Evolutionary conservation across 2,797 vertebrate species (phyloP).

Genomic region (Manis crassicaudata): DNA sequence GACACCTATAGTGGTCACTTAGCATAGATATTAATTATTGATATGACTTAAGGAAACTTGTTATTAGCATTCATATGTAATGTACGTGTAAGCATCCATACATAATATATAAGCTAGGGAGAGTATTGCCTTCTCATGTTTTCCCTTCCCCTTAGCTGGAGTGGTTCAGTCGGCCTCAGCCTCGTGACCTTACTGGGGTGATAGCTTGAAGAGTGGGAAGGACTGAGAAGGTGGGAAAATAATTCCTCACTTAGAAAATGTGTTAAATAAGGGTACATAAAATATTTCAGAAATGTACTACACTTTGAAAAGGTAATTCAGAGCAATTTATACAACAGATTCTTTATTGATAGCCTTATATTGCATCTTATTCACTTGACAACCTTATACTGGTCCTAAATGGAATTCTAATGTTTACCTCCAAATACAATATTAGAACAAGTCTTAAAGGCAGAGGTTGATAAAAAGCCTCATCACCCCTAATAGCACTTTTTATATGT

Average conservation of each 20-base stretch:
- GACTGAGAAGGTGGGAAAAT: constrained; percentile 1
- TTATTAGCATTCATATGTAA: neutral
- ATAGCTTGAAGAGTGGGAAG: neutral
- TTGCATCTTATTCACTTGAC: neutral
- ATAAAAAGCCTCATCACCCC: neutral
- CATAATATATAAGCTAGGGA: neutral
- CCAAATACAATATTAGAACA: constrained; percentile 18
- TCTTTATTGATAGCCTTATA: neutral
- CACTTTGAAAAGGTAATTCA: constrained; percentile 47
- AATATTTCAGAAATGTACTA: constrained; percentile 34
- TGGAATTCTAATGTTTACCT: constrained; percentile 19
- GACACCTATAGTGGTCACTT: neutral
- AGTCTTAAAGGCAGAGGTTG: constrained; percentile 46
- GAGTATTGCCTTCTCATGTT: neutral
- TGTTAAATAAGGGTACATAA: neutral
- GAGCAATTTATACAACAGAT: constrained; percentile 13
- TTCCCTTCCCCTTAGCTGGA: neutral
- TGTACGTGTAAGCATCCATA: neutral
- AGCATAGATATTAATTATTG: constrained; percentile 16
- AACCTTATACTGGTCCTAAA: neutral
- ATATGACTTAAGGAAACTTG: constrained; percentile 33
- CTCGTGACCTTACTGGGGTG: neutral
- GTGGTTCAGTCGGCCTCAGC: neutral
- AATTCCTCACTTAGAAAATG: constrained; percentile 28
- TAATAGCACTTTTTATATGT: neutral